These are phyloP conservation scores for Calliphora vicina DNA, from an alignment of 1,140 invertebrate genomes.

Conservation along the genomic window DNA sequence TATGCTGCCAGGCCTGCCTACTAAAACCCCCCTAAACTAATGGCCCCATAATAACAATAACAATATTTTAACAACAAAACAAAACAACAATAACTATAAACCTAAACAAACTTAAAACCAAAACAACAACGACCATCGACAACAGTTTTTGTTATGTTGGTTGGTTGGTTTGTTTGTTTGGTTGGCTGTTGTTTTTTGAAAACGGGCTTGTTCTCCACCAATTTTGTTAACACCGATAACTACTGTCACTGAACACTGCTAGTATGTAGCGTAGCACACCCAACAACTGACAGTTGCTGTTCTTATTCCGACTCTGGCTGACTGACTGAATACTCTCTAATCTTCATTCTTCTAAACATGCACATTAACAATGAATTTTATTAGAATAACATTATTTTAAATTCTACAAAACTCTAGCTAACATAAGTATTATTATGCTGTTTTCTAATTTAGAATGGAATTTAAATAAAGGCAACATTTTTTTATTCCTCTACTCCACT, in stretches of 20 bases:
- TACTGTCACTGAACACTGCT: not conserved
- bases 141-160: not conserved
- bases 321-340: too few relatives aligned
- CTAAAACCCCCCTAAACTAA: not conserved
- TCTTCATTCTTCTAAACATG: too few relatives aligned
- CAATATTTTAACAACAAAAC: too few relatives aligned
- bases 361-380: too few relatives aligned
- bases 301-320: too few relatives aligned
- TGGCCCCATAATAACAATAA: constrained; percentile 21
- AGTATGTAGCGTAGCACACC: not conserved
- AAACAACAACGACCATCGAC: constrained; percentile 20
- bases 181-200: not conserved
- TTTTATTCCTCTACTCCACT: too few relatives aligned
- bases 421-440: too few relatives aligned
- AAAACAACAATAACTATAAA: constrained; percentile 25
- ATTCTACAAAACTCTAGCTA: too few relatives aligned
- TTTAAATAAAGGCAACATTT: too few relatives aligned
- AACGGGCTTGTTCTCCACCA: constrained; percentile 28
- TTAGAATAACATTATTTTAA: too few relatives aligned
- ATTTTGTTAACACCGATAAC: not conserved
- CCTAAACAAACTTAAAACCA: not conserved
- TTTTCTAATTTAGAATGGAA: too few relatives aligned
- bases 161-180: not conserved
- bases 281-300: too few relatives aligned
- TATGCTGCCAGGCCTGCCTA: not conserved